Conservation (phyloP, 2,113 vertebrate genomes). For the Mastomys natalensis region DNA sequence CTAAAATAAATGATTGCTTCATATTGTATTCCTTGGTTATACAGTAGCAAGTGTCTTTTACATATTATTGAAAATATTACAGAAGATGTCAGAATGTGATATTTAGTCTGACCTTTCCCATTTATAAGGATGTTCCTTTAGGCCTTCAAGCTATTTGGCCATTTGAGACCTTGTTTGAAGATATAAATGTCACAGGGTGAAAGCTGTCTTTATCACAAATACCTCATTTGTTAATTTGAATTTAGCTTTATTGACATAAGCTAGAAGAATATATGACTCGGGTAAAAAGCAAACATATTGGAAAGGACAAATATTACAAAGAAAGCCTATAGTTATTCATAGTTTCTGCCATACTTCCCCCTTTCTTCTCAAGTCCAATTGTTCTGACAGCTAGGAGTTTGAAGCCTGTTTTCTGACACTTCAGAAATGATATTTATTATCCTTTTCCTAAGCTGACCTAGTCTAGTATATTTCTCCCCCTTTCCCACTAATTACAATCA, state of each 20-base stretch:
- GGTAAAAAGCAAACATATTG: background rate
- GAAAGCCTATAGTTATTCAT: background rate
- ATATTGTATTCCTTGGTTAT: background rate
- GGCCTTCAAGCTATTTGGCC: constrained; percentile 36
- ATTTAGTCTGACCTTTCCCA: constrained; percentile 39
- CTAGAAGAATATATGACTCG: background rate
- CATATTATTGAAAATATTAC: background rate
- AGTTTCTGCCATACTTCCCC: background rate
- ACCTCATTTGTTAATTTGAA: constrained; percentile 1
- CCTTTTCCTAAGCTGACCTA: background rate
- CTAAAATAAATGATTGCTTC: constrained; percentile 7
- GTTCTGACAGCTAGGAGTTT: constrained; percentile 28
- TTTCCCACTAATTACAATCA: background rate
- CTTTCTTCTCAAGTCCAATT: background rate
- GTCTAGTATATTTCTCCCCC: background rate
- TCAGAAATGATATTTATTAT: background rate
- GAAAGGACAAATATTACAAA: background rate
- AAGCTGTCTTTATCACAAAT: background rate
- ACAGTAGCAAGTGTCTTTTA: constrained; percentile 32
- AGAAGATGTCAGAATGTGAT: constrained; percentile 31
- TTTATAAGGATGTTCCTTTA: constrained; percentile 45
- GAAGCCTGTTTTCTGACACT: background rate
- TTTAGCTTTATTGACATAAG: constrained; percentile 9
- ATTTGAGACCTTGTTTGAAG: constrained; percentile 45
- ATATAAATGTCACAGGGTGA: constrained; percentile 44